Percentiles rank a stretch among this genome's conserved stretches.
These are phyloP conservation scores for Lissonota sp. DNA, from an alignment of 2,888 invertebrate species.

Conservation along the genomic window DNA sequence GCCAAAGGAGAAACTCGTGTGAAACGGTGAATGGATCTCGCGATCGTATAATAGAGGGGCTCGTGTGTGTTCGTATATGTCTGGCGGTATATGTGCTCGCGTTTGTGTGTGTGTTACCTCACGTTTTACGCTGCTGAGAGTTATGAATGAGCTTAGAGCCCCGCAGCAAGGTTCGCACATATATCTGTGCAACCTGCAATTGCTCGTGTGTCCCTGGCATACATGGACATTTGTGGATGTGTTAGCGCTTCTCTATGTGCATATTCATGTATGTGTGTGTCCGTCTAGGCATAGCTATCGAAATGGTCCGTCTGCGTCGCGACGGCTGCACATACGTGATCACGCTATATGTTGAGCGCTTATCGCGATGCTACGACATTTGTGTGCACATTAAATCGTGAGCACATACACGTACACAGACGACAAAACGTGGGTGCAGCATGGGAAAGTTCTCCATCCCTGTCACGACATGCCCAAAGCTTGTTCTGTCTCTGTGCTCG, in stretches of 20 bases:
- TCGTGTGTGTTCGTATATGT: neutral
- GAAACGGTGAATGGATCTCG: slow-evolving; percentile 60
- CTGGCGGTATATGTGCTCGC: neutral
- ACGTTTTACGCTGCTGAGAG: slow-evolving; percentile 60
- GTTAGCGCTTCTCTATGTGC: neutral
- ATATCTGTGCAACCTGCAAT: slow-evolving; percentile 25
- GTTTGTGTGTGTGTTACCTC: slow-evolving; percentile 27
- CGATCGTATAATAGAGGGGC: slow-evolving; percentile 12
- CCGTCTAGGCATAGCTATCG: slow-evolving; percentile 39
- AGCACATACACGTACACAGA: neutral
- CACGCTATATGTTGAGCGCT: slow-evolving; percentile 30
- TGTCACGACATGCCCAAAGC: slow-evolving; percentile 45
- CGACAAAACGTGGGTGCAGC: slow-evolving; percentile 36
- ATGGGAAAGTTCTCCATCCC: slow-evolving; percentile 51
- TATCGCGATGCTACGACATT: slow-evolving; percentile 25
- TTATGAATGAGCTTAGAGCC: slow-evolving; percentile 76
- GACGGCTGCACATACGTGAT: slow-evolving; percentile 23
- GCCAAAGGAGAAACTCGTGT: slow-evolving; percentile 39
- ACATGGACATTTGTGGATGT: neutral
- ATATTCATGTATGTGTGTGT: slow-evolving; percentile 27
- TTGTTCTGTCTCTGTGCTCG: slow-evolving; percentile 34
- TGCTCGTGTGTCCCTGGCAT: slow-evolving; percentile 17
- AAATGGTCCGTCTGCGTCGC: slow-evolving; percentile 31
- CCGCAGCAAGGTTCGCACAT: slow-evolving; percentile 57
- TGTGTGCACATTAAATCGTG: slow-evolving; percentile 10